Evolutionary conservation across 1,140 invertebrate genomes (phyloP), one percentile per base, ranked within the genome.

Genomic region (Penaeus vannamei): DNA sequence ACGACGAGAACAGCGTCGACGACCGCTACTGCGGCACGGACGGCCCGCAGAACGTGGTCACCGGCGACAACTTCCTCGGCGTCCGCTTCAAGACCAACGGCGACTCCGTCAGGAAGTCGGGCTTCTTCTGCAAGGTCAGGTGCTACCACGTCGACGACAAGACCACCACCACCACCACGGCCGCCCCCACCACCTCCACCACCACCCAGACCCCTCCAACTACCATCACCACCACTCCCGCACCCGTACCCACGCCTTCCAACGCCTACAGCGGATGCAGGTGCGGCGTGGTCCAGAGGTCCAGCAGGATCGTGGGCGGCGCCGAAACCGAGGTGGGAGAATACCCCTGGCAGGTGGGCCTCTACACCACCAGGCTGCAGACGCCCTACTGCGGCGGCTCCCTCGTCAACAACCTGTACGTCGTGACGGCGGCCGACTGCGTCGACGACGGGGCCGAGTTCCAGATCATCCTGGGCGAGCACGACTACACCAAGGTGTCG

Each of bases 371-470:
- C 14, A 42, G 61, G 19, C 36, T 79, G 32, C 92, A 92, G 77
- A 61, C 23, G 20, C 17, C 60, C 36, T 91, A 93, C 66, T 94
- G 94, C 90, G 94, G 94, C 1, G 94, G 93, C 23, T 92, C 93
- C 14, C 86, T 94, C 1, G 92, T 94, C 17, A 89, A 92, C 76
- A 84, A 90, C 19, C 91, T 92, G 22, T 94, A 93, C 93, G 92
- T 94, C 14, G 60, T 94, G 19, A 93, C 93, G 22, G 93, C 93
- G 10, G 93, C 93, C 20, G 93, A 94, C 87, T 94, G 93, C 90
- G 66, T 90, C 36, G 46, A 66, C n/a, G n/a, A 60, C 53, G 53
- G 12, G 53, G 53, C 53, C 53, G 53, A 53, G 1, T 53, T 53
- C 53, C 53, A 53, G 53, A 53, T 53, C 53, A 53, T 53, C 17